A percentile compares a stretch with the other conserved stretches of the same genome.
These are phyloP conservation scores for Keiferia lycopersicella DNA, from an alignment of 2,888 invertebrate species.

Conservation along the genomic window DNA sequence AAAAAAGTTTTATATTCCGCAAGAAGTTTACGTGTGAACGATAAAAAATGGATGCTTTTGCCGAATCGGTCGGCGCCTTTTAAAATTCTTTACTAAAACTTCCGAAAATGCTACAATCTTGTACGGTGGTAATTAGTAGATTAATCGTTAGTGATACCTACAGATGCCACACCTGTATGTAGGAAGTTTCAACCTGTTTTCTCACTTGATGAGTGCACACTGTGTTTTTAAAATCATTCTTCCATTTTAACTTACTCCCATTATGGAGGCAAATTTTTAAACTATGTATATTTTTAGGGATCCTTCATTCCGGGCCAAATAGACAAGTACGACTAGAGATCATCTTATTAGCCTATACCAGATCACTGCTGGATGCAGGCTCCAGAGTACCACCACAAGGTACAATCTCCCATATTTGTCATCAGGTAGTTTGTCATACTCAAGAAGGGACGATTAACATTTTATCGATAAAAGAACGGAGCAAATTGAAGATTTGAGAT, in stretches of 20 bases:
- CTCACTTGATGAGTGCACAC: neutral
- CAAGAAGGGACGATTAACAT: too few species aligned
- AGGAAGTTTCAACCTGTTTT: neutral
- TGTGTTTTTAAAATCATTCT: neutral
- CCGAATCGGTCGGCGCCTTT: conserved; percentile 43
- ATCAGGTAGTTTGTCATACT: too few species aligned
- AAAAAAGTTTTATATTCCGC: neutral
- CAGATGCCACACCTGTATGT: neutral
- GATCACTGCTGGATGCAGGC: too few species aligned
- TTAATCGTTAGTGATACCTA: conserved; percentile 35
- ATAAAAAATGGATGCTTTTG: conserved; percentile 39
- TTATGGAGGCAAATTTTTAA: too few species aligned
- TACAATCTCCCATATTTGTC: too few species aligned
- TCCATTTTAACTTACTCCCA: neutral
- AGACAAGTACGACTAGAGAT: too few species aligned
- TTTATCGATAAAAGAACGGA: too few species aligned
- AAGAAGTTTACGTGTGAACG: conserved; percentile 3
- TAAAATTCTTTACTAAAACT: conserved; percentile 34
- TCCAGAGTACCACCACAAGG: too few species aligned
- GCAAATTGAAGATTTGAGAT: too few species aligned
- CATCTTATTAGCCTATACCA: too few species aligned
- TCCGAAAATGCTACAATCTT: conserved; percentile 29
- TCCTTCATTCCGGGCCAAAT: too few species aligned
- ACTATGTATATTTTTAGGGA: too few species aligned
- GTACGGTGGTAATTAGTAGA: conserved; percentile 37